Conservation (phyloP, 2,888 invertebrate genomes). For the Epinotia brunnichana region DNA sequence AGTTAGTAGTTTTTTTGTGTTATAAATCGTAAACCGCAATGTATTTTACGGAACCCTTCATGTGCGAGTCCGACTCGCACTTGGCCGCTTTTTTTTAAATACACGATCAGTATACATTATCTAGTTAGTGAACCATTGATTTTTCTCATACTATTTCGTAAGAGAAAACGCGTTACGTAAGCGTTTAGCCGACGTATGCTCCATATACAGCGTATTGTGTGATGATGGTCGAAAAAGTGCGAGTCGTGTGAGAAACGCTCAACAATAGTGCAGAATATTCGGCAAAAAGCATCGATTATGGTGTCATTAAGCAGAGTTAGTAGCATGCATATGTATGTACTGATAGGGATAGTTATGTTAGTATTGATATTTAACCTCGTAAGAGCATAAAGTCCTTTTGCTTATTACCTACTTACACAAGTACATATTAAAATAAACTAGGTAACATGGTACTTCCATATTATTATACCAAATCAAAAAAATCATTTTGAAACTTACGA, state of each 20-base stretch:
- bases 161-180: slow-evolving; percentile 61
- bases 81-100: slow-evolving; percentile 9
- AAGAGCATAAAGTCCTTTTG: background rate
- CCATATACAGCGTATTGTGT: slow-evolving; percentile 61
- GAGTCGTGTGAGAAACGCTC: slow-evolving; percentile 55
- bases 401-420: background rate
- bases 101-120: background rate
- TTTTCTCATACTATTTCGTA: slow-evolving; percentile 48
- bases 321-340: slow-evolving; percentile 12
- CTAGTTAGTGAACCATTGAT: background rate
- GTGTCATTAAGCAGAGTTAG: slow-evolving; percentile 42
- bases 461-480: no score
- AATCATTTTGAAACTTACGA: no score
- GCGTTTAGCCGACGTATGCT: slow-evolving; percentile 59
- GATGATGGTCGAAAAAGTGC: slow-evolving; percentile 54
- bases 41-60: no score
- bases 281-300: slow-evolving; percentile 48
- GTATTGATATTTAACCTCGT: background rate
- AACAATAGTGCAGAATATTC: slow-evolving; percentile 46
- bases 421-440: no score
- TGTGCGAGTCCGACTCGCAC: no score
- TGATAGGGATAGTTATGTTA: background rate
- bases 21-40: no score
- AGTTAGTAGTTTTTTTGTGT: no score
- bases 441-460: no score